Evolutionary conservation across 2,888 invertebrate genomes (phyloP), one percentile per base, ranked within the genome.

Genomic region (Lasioglossum leucozonium): DNA sequence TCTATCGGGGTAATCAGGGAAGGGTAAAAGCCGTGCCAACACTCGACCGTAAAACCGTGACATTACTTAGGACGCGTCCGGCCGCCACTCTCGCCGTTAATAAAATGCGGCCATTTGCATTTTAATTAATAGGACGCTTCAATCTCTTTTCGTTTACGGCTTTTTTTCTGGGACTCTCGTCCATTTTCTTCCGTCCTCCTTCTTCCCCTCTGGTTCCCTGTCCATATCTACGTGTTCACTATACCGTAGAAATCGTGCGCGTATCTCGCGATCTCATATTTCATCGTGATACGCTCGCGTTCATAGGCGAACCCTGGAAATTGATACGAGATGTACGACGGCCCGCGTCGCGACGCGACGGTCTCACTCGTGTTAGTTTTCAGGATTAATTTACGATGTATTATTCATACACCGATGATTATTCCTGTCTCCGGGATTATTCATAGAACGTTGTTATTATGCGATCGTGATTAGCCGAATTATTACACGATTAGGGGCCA

Each of bases 401-500:
- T 89, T 91, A 90, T 90, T 91, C 91, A 89, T 85, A 80, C 42
- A 37, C 11, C 75, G 75, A 72, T 77, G 83, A 87, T 88, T 76
- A 82, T 76, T 77, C 86, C 37, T 37, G 81, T 77, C 73, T 76
- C 82, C 73, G 73, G 73, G 87, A 89, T 90, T 90, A 90, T 89
- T 83, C 89, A 89, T 82, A 78, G 79, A 84, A 74, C 81, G 79
- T 81, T 85, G 85, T 86, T 85, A 84, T 89, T 85, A 81, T 83
- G 72, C 89, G 84, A 86, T 89, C 87, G 88, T 90, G 84, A 89
- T 90, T 90, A 88, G 89, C 71, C 86, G 71, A 88, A 89, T 90
- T 91, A 90, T 90, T 89, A 86, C 86, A 86, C 91, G 87, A 91
- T 90, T 89, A 89, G 84, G 86, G 51, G 22, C 22, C 8, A 22